Base-by-base conservation (phyloP, 2,888 invertebrate species). In the Tetragnatha montana region DNA sequence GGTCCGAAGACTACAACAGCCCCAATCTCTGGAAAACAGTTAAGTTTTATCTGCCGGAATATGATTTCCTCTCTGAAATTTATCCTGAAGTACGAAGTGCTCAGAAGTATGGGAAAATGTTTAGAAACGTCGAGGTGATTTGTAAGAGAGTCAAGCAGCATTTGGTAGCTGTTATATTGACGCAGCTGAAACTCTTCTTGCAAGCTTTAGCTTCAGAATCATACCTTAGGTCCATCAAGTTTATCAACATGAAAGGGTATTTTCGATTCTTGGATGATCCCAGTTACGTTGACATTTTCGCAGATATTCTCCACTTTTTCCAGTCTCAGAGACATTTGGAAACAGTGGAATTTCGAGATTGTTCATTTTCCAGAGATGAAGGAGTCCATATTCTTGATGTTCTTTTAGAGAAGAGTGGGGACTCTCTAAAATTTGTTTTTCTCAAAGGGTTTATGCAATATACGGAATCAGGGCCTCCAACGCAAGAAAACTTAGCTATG, bases 41-140 rank as follows among this genome's bases (percentile, higher is more conserved):
- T 19, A 81, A 73, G 8, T 81, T 81, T 19, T 73, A 71, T 8
- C 10, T 81, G 10, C 81, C 81, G 6, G 81, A 81, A 49, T 19
- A 81, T 50, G 73, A 22, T 8, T 81, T 21, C 21, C 21, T 49
- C n/a, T 49, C 81, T 22, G 81, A 81, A 81, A 50, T 81, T 6
- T 73, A 81, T 17, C 81, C 81, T 51, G 81, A 81, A 81, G 71
- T 81, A 17, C 47, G 47, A 22, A 73, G 71, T 6, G 81, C 73
- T 14, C 35, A 21, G 12, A 81, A 73, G 17, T 81, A 81, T 51
- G 81, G 73, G 7, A 17, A 7, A 10, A 81, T 81, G 81, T 81
- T 81, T 17, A 47, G 73, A 1, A 71, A 81, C 47, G 73, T 81
- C 2, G 81, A 81, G 50, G 73, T 81, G 17, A 81, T 81, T 19